Conservation (phyloP, 2,888 invertebrate species). For the Molorchus minor region DNA sequence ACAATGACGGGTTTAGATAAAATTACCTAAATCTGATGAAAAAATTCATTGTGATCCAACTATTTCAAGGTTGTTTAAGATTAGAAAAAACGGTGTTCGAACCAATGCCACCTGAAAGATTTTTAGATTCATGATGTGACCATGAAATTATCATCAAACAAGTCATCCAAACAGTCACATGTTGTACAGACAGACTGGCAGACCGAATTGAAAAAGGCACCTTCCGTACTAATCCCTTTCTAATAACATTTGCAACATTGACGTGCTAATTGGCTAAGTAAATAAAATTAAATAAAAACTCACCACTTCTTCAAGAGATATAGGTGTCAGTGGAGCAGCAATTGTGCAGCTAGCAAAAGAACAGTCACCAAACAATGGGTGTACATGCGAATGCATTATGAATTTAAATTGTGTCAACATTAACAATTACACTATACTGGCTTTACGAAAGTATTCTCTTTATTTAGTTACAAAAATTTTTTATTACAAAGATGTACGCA, state of each 20-base stretch:
- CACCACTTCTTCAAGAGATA: conserved; percentile 24
- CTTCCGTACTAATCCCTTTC: background rate
- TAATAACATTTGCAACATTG: background rate
- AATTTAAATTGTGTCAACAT: background rate
- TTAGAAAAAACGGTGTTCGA: no score
- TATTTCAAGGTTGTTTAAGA: no score
- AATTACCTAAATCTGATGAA: no score
- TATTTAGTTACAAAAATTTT: conserved; percentile 5
- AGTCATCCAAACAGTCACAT: no score
- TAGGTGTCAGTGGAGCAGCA: conserved; percentile 21
- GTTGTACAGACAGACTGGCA: no score
- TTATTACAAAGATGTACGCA: no score
- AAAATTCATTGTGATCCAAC: no score
- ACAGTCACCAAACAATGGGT: background rate
- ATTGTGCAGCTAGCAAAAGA: background rate
- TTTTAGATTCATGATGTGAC: no score
- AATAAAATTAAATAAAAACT: conserved; percentile 7
- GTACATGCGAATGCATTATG: conserved; percentile 1
- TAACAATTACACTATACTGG: background rate
- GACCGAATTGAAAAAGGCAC: background rate
- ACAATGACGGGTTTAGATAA: no score
- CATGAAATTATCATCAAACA: no score
- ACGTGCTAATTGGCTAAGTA: background rate
- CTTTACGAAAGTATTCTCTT: background rate
- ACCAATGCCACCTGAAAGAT: no score